Evolutionary conservation across 2,888 invertebrate genomes (phyloP).

Genomic region (Lydus trimaculatus): DNA sequence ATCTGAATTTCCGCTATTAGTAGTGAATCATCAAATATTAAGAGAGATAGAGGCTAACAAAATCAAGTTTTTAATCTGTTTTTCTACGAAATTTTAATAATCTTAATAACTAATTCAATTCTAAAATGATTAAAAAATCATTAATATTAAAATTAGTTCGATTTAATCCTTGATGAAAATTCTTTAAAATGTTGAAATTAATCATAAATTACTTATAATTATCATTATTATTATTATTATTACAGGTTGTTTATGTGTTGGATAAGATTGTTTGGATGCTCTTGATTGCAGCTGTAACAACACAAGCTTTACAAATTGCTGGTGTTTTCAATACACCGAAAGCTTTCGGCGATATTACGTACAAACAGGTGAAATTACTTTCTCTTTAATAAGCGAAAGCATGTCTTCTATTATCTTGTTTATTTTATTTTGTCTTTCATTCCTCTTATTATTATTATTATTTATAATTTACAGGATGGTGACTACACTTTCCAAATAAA

Average conservation of each 20-base stretch:
- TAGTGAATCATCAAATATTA: too few species aligned
- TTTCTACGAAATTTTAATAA: too few species aligned
- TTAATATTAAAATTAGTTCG: too few species aligned
- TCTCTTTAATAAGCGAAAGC: conserved; percentile 14
- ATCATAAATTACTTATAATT: too few species aligned
- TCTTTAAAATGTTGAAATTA: too few species aligned
- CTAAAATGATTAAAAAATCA: too few species aligned
- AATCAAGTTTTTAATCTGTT: too few species aligned
- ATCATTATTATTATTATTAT: conserved; percentile 24
- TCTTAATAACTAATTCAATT: too few species aligned
- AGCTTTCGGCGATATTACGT: conserved; percentile 49
- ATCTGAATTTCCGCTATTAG: too few species aligned
- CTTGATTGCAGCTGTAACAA: conserved; percentile 53
- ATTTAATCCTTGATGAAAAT: too few species aligned
- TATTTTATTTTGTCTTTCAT: background rate
- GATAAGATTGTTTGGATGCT: conserved; percentile 58
- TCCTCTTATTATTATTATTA: background rate
- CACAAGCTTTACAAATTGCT: conserved; percentile 56
- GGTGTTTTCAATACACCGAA: conserved; percentile 56
- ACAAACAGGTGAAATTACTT: conserved; percentile 43
- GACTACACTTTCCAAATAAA: conserved; percentile 49
- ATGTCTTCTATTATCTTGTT: background rate
- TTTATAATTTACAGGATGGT: conserved; percentile 42
- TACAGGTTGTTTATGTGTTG: conserved; percentile 52
- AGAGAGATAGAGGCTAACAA: too few species aligned